Percentiles rank a stretch among this genome's conserved stretches.
These are phyloP conservation scores for Ondatra zibethicus DNA, from an alignment of 2,113 vertebrate genomes.

Conservation along the genomic window DNA sequence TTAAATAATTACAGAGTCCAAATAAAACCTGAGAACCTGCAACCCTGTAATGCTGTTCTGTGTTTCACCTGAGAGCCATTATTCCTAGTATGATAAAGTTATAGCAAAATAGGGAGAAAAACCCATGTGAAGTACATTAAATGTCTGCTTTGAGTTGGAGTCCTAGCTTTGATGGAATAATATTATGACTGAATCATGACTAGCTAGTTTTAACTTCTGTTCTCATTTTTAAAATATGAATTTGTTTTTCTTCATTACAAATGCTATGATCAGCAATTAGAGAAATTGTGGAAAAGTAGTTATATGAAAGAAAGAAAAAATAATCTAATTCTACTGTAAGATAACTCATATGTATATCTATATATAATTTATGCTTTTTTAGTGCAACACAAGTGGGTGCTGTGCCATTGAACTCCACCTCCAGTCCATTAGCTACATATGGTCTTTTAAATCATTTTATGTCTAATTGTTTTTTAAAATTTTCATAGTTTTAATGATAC, in stretches of 20 bases:
- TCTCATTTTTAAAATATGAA: not conserved
- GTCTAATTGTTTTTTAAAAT: not conserved
- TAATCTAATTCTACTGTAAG: not conserved
- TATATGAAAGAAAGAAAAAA: not conserved
- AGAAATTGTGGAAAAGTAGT: constrained; percentile 20
- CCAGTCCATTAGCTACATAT: not conserved
- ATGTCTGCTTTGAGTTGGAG: not conserved
- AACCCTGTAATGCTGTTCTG: rapidly evolving
- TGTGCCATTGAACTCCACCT: not conserved
- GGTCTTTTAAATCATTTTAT: not conserved
- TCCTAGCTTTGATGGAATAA: not conserved
- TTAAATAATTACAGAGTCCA: not conserved
- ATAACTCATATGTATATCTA: not conserved
- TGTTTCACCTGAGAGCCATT: not conserved
- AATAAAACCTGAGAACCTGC: not conserved
- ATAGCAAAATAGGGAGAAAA: not conserved
- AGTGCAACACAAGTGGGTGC: not conserved
- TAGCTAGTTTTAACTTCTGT: not conserved
- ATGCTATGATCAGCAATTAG: not conserved
- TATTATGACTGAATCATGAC: not conserved
- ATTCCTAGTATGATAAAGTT: not conserved
- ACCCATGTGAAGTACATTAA: not conserved
- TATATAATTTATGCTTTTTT: not conserved
- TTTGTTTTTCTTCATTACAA: not conserved
- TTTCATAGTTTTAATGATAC: not conserved